Base-by-base conservation (phyloP, 2,888 invertebrate genomes). In the Hyppa rectilinea region DNA sequence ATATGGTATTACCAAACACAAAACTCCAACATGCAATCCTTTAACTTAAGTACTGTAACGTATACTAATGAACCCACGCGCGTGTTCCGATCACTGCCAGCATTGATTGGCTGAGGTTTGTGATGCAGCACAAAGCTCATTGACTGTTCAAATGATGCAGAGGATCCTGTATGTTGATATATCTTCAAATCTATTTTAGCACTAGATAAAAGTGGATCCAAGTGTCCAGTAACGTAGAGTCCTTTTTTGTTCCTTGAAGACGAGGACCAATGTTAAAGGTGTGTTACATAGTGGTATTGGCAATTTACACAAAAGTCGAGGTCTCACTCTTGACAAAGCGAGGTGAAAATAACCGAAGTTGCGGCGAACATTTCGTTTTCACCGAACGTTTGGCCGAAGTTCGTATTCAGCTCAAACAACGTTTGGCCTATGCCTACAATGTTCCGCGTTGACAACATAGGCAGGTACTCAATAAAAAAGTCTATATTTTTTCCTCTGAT, bases 21-120 rank as follows among this genome's bases (percentile, higher is more conserved):
- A 14, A 14, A 49, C 47, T 49, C 43, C 29, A 49, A 64, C n/a
- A 23, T 36, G 20, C 34, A 43, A 67, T 53, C 69, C 76, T 76
- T 55, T 43, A 60, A 67, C 49, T 49, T 9, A 12, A 36, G 31
- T 50, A 4, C 31, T 62, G n/a, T 72, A 75, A 66, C 50, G n/a
- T 66, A 38, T 59, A 47, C 59, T 68, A 72, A 72, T 58, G 50
- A 75, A 56, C 66, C 29, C 23, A 55, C 75, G 66, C n/a, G 43
- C 40, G 36, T n/a, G 45, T 49, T 29, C 65, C 29, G 34, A 75
- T 75, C 52, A 47, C 38, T n/a, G 26, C 26, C 20, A n/a, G 23
- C 20, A 12, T 69, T 67, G 43, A 77, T 74, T 69, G 43, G 59
- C 53, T 34, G 34, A n/a, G 34, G 53, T 36, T 43, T 52, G 17